These are phyloP conservation scores for Mechanitis messenoides DNA, from an alignment of 2,888 invertebrate genomes.

Conservation along the genomic window DNA sequence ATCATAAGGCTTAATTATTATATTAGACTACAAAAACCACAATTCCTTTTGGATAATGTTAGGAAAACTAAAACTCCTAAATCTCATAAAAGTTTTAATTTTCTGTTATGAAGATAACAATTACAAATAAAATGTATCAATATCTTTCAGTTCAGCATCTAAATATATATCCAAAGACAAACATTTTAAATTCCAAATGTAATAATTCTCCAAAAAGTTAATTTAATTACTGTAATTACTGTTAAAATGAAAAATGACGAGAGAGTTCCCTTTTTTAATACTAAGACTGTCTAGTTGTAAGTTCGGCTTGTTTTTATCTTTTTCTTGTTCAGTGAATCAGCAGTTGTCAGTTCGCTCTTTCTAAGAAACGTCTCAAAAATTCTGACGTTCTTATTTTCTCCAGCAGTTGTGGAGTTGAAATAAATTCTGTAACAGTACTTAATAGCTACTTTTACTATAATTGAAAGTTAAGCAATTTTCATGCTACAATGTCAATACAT, in stretches of 20 bases:
- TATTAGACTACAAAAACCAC: no score
- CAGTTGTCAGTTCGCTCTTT: constrained; percentile 37
- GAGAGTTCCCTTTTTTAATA: not conserved
- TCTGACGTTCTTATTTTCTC: not conserved
- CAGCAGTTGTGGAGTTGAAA: not conserved
- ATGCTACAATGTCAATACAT: not conserved
- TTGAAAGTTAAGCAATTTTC: not conserved
- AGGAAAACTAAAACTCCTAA: no score
- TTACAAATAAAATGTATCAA: no score
- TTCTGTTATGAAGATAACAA: no score
- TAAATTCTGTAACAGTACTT: constrained; percentile 1
- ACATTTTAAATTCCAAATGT: no score
- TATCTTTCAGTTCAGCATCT: no score
- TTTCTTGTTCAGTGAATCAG: constrained; percentile 48
- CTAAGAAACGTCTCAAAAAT: constrained; percentile 15
- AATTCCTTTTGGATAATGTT: no score
- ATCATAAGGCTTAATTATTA: no score
- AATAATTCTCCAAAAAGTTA: no score
- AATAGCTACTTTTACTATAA: not conserved
- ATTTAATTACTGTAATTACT: no score
- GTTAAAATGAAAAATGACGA: constrained; percentile 2
- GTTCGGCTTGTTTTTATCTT: constrained; percentile 41
- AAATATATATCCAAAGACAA: no score
- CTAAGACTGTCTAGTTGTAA: constrained; percentile 14
- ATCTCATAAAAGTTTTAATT: no score